A percentile compares a stretch with the other conserved stretches of the same genome.
These are phyloP conservation scores for Eilema griseolum DNA, from an alignment of 2,888 invertebrate species.

Conservation along the genomic window DNA sequence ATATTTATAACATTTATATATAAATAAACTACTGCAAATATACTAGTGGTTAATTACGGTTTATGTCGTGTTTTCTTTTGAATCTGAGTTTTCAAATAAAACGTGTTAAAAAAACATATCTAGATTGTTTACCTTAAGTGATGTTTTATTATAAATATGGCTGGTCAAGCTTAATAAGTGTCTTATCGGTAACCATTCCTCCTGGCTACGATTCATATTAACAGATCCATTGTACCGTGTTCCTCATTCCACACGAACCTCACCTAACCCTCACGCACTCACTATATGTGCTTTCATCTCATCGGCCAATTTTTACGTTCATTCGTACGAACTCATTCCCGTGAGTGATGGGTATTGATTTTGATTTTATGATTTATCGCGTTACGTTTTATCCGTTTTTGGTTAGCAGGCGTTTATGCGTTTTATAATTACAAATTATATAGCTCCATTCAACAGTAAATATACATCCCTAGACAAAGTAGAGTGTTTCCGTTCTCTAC, in stretches of 20 bases:
- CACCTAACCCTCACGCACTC: conserved; percentile 35
- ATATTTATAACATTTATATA: no score
- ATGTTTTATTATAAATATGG: no score
- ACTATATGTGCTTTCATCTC: conserved; percentile 33
- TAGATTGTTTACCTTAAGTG: no score
- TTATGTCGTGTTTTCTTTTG: no score
- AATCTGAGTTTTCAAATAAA: no score
- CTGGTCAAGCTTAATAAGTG: no score
- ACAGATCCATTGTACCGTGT: conserved; percentile 1
- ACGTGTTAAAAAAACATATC: no score
- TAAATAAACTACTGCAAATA: no score
- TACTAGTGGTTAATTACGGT: no score
- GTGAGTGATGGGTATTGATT: conserved; percentile 17
- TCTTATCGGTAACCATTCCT: background rate
- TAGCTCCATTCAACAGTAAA: no score
- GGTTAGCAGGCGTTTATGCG: background rate
- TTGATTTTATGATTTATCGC: conserved; percentile 5
- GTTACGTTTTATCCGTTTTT: background rate
- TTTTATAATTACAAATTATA: background rate
- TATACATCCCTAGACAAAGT: no score
- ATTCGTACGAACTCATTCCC: conserved; percentile 26
- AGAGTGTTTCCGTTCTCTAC: no score
- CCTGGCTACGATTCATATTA: conserved; percentile 2
- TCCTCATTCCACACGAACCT: conserved; percentile 16
- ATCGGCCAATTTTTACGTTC: conserved; percentile 22